Percentiles rank a stretch among this genome's conserved stretches.
phyloP scores from a whole-genome alignment of 2,113 vertebrate species.

The Laticauda laticaudata region DNA sequence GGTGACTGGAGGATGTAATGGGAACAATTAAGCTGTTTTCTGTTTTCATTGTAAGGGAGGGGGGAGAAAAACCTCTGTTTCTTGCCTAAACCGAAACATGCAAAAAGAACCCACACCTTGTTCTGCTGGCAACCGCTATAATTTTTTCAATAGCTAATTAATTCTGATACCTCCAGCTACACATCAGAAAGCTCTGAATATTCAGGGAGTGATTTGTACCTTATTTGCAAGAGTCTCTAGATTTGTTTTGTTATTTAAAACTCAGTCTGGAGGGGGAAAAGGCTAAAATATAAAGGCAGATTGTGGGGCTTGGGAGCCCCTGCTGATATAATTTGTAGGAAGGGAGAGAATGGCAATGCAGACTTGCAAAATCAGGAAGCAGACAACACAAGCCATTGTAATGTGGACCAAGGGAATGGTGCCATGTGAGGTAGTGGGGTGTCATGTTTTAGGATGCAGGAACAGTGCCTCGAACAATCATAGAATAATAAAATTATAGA shows the following conservation, averaged over 20 bases:
- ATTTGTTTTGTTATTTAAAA: slow-evolving; percentile 33
- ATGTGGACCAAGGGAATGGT: slow-evolving; percentile 16
- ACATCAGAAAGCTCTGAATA: slow-evolving; percentile 44
- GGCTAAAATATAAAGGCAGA: slow-evolving; percentile 23
- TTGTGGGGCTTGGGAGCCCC: slow-evolving; percentile 28
- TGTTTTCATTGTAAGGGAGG: slow-evolving; percentile 36
- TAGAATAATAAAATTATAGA: background rate
- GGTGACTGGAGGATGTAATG: slow-evolving; percentile 46
- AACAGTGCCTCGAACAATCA: background rate
- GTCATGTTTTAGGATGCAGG: background rate
- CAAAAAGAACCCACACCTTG: slow-evolving; percentile 49
- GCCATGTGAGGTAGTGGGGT: background rate
- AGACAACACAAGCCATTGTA: background rate
- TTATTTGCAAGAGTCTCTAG: slow-evolving; percentile 27
- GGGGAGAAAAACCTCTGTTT: slow-evolving; percentile 18
- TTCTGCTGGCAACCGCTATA: slow-evolving; percentile 43
- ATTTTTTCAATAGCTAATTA: slow-evolving; percentile 47
- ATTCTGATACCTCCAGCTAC: slow-evolving; percentile 43
- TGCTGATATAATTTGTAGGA: slow-evolving; percentile 37
- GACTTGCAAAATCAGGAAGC: slow-evolving; percentile 39
- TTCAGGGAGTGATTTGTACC: slow-evolving; percentile 39
- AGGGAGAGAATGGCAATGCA: slow-evolving; percentile 29
- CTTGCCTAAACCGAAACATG: slow-evolving; percentile 43
- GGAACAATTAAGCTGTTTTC: slow-evolving; percentile 68
- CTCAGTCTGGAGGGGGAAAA: slow-evolving; percentile 1